Evolutionary conservation across 2,888 invertebrate genomes (phyloP).

Genomic region (Herminia tarsipennalis): DNA sequence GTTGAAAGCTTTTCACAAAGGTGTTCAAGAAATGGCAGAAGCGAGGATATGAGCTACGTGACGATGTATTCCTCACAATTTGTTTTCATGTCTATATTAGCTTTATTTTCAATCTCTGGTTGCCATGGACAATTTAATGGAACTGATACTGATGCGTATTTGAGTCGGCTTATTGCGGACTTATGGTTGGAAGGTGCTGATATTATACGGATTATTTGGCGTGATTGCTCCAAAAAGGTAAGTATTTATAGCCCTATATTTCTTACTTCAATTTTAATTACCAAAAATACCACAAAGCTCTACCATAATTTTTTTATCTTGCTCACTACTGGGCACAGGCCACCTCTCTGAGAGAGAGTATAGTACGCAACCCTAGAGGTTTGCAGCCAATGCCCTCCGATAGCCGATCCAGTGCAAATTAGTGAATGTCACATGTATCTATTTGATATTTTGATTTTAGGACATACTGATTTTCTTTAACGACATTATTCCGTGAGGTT

Average conservation of each 20-base stretch:
- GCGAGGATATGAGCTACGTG: constrained; percentile 57
- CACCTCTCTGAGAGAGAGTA: no score
- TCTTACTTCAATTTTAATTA: no score
- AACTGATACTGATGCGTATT: constrained; percentile 63
- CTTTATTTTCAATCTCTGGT: constrained; percentile 49
- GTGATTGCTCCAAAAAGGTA: constrained; percentile 82
- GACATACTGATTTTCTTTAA: no score
- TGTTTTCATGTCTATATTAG: constrained; percentile 47
- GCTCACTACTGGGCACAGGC: no score
- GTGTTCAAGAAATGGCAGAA: constrained; percentile 56
- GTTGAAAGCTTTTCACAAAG: constrained; percentile 24
- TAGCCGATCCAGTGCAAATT: no score
- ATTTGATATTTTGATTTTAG: no score
- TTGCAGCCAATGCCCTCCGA: no score
- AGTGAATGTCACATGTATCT: no score
- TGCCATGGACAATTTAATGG: constrained; percentile 58
- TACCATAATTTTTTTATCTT: no score
- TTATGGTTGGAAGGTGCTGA: constrained; percentile 80
- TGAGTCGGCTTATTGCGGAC: constrained; percentile 75
- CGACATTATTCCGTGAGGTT: no score
- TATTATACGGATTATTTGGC: constrained; percentile 76
- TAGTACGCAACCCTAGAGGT: no score
- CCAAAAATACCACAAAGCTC: no score
- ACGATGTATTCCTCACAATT: constrained; percentile 53
- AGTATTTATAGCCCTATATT: constrained; percentile 27